These are phyloP conservation scores for Protobothrops mucrosquamatus DNA, from an alignment of 2,113 vertebrate genomes.

Conservation along the genomic window DNA sequence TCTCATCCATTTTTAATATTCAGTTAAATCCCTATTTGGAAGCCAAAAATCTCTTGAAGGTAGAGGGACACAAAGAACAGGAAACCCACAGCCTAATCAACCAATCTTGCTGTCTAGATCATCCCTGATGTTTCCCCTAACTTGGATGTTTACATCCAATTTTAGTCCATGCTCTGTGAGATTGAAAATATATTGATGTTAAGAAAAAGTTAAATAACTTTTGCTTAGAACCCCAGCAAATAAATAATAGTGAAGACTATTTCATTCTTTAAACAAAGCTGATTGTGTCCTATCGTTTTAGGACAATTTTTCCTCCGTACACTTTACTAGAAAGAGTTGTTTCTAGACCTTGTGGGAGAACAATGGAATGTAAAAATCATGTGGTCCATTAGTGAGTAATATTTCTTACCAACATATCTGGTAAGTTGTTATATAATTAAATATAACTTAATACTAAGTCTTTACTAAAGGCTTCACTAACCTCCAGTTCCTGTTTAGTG, in stretches of 20 bases:
- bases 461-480: constrained; percentile 36
- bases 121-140: neutral
- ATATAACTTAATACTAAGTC: constrained; percentile 36
- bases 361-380: constrained; percentile 48
- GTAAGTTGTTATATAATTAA: constrained; percentile 54
- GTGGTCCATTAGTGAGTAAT: constrained; percentile 57
- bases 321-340: constrained; percentile 50
- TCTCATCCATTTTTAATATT: neutral
- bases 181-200: neutral
- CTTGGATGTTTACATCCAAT: constrained; percentile 4
- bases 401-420: constrained; percentile 45
- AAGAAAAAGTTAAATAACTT: constrained; percentile 20
- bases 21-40: neutral
- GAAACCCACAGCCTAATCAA: neutral
- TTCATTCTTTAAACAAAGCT: constrained; percentile 41
- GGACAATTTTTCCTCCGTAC: constrained; percentile 40
- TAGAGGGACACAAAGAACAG: neutral
- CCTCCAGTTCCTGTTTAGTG: constrained; percentile 31
- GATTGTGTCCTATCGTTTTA: constrained; percentile 20
- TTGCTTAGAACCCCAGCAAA: constrained; percentile 12
- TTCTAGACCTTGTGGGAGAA: constrained; percentile 28
- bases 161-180: neutral
- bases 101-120: neutral
- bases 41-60: neutral
- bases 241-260: constrained; percentile 26